Evolutionary conservation across 2,888 invertebrate species (phyloP).

Genomic region (Pecten maximus): DNA sequence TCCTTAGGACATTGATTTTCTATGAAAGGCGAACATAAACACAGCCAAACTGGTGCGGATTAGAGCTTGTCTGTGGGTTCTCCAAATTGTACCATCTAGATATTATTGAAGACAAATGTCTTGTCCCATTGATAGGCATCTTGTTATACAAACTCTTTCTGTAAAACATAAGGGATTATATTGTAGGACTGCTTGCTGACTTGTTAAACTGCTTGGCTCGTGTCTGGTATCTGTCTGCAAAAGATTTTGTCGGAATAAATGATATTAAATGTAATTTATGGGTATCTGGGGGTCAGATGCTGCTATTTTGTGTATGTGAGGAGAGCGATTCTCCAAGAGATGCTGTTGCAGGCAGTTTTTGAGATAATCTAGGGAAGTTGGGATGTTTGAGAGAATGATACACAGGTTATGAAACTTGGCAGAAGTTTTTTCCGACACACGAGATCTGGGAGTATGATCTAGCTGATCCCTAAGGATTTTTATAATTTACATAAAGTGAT

Average conservation of each 20-base stretch:
- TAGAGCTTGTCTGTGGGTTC: background rate
- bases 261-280: conserved; percentile 29
- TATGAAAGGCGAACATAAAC: conserved; percentile 30
- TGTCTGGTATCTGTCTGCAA: conserved; percentile 20
- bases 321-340: background rate
- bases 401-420: background rate
- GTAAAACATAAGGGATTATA: background rate
- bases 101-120: conserved; percentile 16
- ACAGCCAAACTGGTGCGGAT: background rate
- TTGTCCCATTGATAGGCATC: background rate
- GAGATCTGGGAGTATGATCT: background rate
- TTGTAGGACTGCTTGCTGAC: background rate
- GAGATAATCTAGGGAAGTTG: background rate
- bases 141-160: background rate
- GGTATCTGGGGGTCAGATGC: background rate
- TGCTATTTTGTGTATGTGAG: conserved; percentile 18
- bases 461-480: background rate
- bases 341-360: background rate
- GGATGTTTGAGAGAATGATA: conserved; percentile 16
- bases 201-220: background rate
- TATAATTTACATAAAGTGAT: background rate
- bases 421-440: background rate
- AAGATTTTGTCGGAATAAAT: background rate
- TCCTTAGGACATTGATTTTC: conserved; percentile 11
- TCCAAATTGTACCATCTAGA: conserved; percentile 18